Base-by-base conservation (phyloP, 2,113 vertebrate species). In the Notarius quadriscutis region DNA sequence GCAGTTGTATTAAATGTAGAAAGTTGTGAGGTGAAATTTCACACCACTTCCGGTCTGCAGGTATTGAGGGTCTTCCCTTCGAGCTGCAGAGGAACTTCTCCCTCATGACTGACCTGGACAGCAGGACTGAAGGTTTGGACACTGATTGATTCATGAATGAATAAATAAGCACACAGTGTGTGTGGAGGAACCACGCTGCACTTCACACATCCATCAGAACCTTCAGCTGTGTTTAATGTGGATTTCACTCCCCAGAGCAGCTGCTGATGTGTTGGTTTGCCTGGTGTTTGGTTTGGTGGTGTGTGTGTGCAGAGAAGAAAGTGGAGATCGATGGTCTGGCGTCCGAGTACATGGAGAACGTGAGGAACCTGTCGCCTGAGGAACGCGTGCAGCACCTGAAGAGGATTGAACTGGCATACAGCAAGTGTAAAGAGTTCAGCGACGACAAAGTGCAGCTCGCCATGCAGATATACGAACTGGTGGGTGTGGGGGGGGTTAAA, bases 381-480 rank as follows among this genome's bases (percentile, higher is more conserved):
- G 97, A 99, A 62, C 98, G 98, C 86, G 92, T 99, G 91, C 96
- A 97, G 86, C 97, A 98, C 60, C 95, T 99, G 90, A 96, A 96
- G 91, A 98, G 98, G 93, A 99, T 99, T 91, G 97, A 99, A 84
- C 96, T 97, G 84, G 97, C 98, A 30, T 99, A 99, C 90, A 96
- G 96, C 91, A 99, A 99, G 91, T 99, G 98, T 96, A 98, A 97
- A 91, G 98, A 99, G 80, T 99, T 97, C 91, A 98, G 98, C 14
- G 98, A 99, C 27, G 98, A 99, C 92, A 99, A 99, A 91, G 98
- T 99, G 86, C 98, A 99, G 91, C 96, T 99, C 90, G 98, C 98
- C 84, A 98, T 99, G 98, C 98, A 99, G 95, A 99, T 98, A 72
- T 99, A 99, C 62, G 98, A 99, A 91, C 98, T 99, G 98, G 98